Conservation (phyloP, 1,140 invertebrate genomes). For the Pemphigus obesinymphae region DNA sequence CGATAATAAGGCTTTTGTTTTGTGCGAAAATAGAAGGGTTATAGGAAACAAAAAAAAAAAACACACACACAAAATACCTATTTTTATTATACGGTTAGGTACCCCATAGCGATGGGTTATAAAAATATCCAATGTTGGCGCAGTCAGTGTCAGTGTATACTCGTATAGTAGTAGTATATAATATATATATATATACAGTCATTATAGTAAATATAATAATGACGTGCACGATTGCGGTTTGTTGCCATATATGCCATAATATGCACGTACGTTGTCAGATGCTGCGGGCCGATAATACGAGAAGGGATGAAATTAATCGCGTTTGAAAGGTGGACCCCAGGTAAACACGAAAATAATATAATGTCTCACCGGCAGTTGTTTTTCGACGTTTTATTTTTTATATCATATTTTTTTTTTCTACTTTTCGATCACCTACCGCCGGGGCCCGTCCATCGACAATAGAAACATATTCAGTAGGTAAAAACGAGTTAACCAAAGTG, state of each 20-base stretch:
- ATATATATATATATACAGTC: not conserved
- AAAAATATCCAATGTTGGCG: not conserved
- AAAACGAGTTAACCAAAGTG: not conserved
- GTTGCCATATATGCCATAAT: not conserved
- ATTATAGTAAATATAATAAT: conserved; percentile 6
- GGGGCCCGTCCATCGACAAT: not conserved
- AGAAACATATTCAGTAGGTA: not conserved
- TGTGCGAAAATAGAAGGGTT: not conserved
- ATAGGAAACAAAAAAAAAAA: not conserved
- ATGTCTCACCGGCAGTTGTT: not conserved
- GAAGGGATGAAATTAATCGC: conserved; percentile 20
- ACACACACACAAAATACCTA: not conserved
- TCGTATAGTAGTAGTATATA: too few relatives aligned
- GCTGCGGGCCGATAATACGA: conserved; percentile 38
- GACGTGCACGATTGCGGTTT: conserved; percentile 20
- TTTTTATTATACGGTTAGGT: not conserved
- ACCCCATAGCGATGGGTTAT: not conserved
- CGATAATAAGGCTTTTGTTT: conserved; percentile 7
- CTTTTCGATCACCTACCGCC: not conserved
- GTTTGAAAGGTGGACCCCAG: conserved; percentile 33
- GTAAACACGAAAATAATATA: conserved; percentile 33
- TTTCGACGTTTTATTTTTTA: not conserved
- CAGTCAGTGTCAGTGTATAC: not conserved
- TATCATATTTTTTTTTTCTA: not conserved
- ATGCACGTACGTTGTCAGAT: conserved; percentile 12